phyloP scores from a whole-genome alignment of 2,113 vertebrate species.

The Heterotilapia buettikoferi region DNA sequence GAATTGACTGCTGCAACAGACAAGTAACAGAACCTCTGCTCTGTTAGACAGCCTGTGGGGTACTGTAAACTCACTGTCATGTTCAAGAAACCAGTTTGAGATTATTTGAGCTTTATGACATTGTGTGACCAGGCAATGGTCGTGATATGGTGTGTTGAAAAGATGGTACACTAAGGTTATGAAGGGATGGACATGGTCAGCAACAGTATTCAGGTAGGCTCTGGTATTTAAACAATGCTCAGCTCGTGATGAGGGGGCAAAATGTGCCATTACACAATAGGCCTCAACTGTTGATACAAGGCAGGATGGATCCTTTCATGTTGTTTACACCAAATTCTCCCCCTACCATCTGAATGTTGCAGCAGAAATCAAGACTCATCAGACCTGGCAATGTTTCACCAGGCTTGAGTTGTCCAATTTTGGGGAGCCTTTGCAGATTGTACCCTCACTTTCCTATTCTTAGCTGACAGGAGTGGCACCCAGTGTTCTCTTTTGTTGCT shows the following conservation, averaged over 20 bases:
- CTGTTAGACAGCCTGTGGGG: not conserved
- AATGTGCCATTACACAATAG: not conserved
- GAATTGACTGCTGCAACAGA: not conserved
- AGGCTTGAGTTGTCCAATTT: not conserved
- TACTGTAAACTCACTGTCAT: not conserved
- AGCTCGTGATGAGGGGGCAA: not conserved
- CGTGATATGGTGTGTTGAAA: not conserved
- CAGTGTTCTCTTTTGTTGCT: not conserved
- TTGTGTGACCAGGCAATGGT: not conserved
- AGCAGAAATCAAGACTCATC: not conserved
- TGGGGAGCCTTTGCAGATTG: not conserved
- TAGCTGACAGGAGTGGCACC: not conserved
- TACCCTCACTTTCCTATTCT: not conserved
- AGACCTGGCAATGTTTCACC: not conserved
- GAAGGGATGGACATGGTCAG: not conserved
- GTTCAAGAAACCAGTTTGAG: not conserved
- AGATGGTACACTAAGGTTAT: not conserved
- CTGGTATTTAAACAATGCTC: not conserved
- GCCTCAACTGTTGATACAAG: not conserved
- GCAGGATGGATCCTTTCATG: not conserved
- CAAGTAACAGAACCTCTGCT: not conserved
- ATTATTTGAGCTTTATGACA: not conserved
- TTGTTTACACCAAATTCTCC: not conserved
- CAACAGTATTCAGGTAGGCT: not conserved
- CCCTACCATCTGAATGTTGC: not conserved